Base-by-base conservation (phyloP, 2,797 vertebrate genomes). In the Ataeniobius toweri region DNA sequence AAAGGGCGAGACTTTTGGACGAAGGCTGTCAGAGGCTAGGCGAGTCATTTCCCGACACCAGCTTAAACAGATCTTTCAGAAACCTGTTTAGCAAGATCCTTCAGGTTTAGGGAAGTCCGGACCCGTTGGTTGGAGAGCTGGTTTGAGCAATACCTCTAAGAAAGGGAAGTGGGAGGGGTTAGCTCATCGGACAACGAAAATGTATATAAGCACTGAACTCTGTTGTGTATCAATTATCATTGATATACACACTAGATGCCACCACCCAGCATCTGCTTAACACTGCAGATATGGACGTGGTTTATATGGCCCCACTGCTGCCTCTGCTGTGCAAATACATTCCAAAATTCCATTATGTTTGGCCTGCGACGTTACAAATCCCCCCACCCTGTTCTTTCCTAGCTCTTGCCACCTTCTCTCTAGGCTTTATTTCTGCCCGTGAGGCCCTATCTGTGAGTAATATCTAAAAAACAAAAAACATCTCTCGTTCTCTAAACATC, bases 241-340 rank as follows among this genome's bases (percentile, higher is more conserved):
- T 39, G 18, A 36, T 39, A 36, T 22, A 8, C 36, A 36, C 18
- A 65, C 18, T 65, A 22, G 58, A 36, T 85, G 82, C 82, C 76
- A 80, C 71, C 75, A 73, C 84, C 85, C 88, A 89, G 86, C 87
- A 90, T 87, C 87, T 91, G 81, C 88, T 88, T 84, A 81, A 88
- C 82, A 80, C 83, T 77, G 58, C 75, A 89, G 87, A 86, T 74
- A 71, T 74, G 39, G 73, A 83, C 71, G 69, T 77, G 76, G 80
- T 80, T 79, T 76, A 72, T 77, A 46, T 59, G 51, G 65, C 72
- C 77, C 71, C 50, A 72, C 75, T 53, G 20, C 72, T 73, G 74
- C 44, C 76, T 80, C 71, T 55, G 31, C 50, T 31, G 63, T 71
- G 72, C 88, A 67, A 75, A 61, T 8, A 48, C 39, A 65, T 73